Evolutionary conservation across 2,113 vertebrate genomes (phyloP).

Genomic region (Charadrius vociferus): DNA sequence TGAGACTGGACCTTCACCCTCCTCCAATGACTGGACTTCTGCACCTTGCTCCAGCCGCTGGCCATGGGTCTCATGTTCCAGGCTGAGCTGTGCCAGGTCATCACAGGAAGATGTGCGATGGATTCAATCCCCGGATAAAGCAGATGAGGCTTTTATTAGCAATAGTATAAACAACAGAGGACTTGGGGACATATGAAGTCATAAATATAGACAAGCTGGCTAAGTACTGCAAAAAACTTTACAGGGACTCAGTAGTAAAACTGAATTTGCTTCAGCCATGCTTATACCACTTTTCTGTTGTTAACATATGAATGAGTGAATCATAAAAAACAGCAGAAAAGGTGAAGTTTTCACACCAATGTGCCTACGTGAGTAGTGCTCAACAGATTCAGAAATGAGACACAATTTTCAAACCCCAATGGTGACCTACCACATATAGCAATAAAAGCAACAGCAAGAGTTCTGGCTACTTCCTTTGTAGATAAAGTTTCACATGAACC

Average conservation of each 20-base stretch:
- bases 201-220: neutral
- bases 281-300: neutral
- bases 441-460: neutral
- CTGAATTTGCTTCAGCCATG: neutral
- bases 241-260: neutral
- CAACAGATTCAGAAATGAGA: neutral
- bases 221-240: neutral
- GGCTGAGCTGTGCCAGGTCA: rapidly evolving
- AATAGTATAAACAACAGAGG: neutral
- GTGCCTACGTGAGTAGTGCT: neutral
- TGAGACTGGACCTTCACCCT: neutral
- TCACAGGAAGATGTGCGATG: neutral
- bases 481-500: neutral
- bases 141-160: neutral
- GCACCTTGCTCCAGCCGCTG: neutral
- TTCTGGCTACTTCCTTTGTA: neutral
- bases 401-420: neutral
- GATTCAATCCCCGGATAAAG: neutral
- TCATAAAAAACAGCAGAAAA: neutral
- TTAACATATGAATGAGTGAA: neutral
- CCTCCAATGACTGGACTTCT: neutral
- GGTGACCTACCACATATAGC: neutral
- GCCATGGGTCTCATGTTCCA: neutral
- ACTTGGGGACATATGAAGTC: neutral
- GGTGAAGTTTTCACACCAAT: rapidly evolving